Evolutionary conservation across 2,888 invertebrate genomes (phyloP).

Genomic region (Dynastes maya): DNA sequence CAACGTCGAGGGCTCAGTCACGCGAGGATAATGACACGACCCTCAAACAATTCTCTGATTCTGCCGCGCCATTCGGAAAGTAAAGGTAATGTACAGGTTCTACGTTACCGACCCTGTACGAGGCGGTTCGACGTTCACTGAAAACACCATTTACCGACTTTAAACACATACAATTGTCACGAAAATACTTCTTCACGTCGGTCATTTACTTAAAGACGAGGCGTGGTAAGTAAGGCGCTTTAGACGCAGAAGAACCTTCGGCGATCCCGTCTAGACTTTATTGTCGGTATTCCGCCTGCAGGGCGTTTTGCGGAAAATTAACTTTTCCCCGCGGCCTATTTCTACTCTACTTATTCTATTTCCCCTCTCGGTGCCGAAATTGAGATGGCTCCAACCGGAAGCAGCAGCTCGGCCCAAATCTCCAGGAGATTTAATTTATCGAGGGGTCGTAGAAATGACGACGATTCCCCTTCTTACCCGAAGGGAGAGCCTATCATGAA

Average conservation of each 20-base stretch:
- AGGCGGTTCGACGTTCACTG: conserved; percentile 6
- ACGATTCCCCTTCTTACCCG: no score
- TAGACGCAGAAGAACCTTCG: background rate
- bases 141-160: conserved; percentile 30
- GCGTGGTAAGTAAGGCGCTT: conserved; percentile 23
- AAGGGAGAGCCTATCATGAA: no score
- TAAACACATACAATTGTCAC: conserved; percentile 44
- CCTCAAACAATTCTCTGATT: background rate
- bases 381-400: background rate
- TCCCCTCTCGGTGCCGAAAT: conserved; percentile 1
- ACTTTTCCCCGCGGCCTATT: conserved; percentile 10
- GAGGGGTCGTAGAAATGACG: background rate
- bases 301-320: conserved; percentile 19
- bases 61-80: background rate
- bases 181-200: conserved; percentile 32
- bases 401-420: conserved; percentile 7
- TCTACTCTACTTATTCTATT: background rate
- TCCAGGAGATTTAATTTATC: conserved; percentile 33
- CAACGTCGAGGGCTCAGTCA: conserved; percentile 18
- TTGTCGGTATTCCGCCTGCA: background rate
- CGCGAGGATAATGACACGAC: conserved; percentile 31
- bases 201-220: conserved; percentile 43
- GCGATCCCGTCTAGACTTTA: background rate
- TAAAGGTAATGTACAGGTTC: background rate
- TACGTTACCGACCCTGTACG: background rate